Percentiles rank a stretch among this genome's conserved stretches.
phyloP scores from a whole-genome alignment of 2,113 vertebrate genomes.

The Shinisaurus crocodilurus region DNA sequence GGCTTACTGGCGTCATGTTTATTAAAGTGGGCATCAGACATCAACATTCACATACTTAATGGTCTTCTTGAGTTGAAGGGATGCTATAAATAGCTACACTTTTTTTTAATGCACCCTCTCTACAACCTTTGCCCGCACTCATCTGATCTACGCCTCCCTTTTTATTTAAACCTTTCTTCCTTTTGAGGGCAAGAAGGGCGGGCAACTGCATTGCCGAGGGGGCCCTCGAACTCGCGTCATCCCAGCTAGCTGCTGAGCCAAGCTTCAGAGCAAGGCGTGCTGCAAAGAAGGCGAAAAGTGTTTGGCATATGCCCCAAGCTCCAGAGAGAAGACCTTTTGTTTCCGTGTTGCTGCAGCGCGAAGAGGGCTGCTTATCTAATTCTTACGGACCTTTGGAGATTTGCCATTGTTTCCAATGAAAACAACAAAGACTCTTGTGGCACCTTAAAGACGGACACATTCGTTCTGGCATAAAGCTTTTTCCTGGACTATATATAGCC shows the following conservation, averaged over 20 bases:
- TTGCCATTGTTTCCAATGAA: no score
- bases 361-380: neutral
- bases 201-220: no score
- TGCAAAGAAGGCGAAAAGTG: neutral
- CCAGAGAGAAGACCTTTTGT: neutral
- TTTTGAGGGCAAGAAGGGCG: neutral
- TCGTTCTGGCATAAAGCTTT: no score
- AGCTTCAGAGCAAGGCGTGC: neutral
- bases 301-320: neutral
- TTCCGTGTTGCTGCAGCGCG: neutral
- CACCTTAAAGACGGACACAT: no score
- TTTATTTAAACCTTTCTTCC: constrained; percentile 36
- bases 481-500: no score
- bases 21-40: neutral
- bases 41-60: neutral
- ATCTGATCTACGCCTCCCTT: neutral
- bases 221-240: neutral
- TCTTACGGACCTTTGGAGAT: no score
- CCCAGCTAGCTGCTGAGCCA: neutral
- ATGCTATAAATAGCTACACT: neutral
- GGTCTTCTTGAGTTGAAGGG: neutral
- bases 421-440: no score
- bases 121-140: neutral
- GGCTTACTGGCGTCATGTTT: neutral
- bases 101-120: neutral